Base-by-base conservation (phyloP, 2,113 vertebrate genomes). In the Ochotona curzoniae region DNA sequence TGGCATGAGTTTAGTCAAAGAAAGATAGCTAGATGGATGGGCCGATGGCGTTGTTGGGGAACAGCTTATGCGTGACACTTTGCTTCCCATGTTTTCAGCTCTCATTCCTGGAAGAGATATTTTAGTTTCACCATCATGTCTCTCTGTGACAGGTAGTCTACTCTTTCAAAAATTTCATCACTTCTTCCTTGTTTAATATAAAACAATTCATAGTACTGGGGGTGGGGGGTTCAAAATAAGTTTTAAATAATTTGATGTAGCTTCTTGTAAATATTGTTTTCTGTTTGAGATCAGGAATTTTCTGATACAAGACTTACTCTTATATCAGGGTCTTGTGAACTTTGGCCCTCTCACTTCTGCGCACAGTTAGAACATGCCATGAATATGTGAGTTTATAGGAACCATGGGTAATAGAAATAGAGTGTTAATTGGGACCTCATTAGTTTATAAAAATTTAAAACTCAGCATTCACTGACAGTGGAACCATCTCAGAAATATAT, bases 311-410 rank as follows among this genome's bases (percentile, higher is more conserved):
- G 78, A 30, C 5, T 93, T 54, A 28, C 18, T 76, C 81, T 57
- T n/a, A n/a, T 21, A 70, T n/a, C 30, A 0, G 32, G 15, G 69
- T 57, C 25, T 1, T 28, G 73, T 35, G 18, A 64, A 69, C 5
- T 88, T 75, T 9, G 20, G 51, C 5, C 4, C 1, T 74, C 66
- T 51, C 75, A 21, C 8, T 14, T 1, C 47, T 89, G 17, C 35
- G 0, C 67, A 8, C 18, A 26, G 2, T 57, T 54, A 92, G 70
- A 93, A 44, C n/a, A 81, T 83, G 49, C 71, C 28, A 6, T 38
- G 75, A 85, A 82, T 82, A 80, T 73, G 73, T 71, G 93, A 84
- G 38, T 93, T 79, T 83, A 86, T 82, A 51, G 83, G 8, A 38
- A 44, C 10, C 90, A 44, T 85, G 92, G 44, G 66, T 91, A 71